Evolutionary conservation across 2,888 invertebrate genomes (phyloP), one percentile per base, ranked within the genome.

Genomic region (Fragum fragum): DNA sequence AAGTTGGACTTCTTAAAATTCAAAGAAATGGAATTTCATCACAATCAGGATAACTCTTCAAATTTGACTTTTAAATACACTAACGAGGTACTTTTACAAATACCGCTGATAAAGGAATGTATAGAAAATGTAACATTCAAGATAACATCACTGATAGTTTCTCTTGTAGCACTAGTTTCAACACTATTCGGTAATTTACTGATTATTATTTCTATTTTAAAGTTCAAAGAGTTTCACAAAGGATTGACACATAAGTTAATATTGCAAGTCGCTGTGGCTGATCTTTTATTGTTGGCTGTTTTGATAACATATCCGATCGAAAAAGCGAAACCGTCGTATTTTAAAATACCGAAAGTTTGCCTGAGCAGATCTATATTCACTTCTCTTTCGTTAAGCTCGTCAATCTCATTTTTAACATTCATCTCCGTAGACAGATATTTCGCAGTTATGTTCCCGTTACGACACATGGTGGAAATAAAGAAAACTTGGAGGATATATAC

Each of bases 201-300:
- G 57, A 7, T 57, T 11, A 57, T 57, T 7, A 28, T 57, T 14
- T 23, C 57, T 6, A 23, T 28, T 57, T 28, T 57, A 7, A 57
- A 28, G 18, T 57, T 57, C 28, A 57, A 57, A 18, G 57, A 57
- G 21, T 57, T 57, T 57, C 57, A 57, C 57, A 57, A 57, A 26
- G 26, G 28, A 14, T 23, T 57, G 23, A 57, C 28, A 28, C 57
- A 57, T 28, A 57, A 23, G 21, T 26, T 57, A 23, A 57, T 57
- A 9, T 28, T 57, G 18, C 57, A 57, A 21, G 57, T 57, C 1
- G 57, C 57, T 14, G 3, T 57, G 26, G 57, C 57, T 1, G 57
- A 57, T 57, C 28, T 57, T 5, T 7, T 57, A 14, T 14, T 57
- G 28, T 1, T 57, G 2, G 26, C 21, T 57, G 57, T 57, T 28